A percentile compares a stretch with the other conserved stretches of the same genome.
Conservation (phyloP, 2,113 vertebrate species). For the Picathartes gymnocephalus region DNA sequence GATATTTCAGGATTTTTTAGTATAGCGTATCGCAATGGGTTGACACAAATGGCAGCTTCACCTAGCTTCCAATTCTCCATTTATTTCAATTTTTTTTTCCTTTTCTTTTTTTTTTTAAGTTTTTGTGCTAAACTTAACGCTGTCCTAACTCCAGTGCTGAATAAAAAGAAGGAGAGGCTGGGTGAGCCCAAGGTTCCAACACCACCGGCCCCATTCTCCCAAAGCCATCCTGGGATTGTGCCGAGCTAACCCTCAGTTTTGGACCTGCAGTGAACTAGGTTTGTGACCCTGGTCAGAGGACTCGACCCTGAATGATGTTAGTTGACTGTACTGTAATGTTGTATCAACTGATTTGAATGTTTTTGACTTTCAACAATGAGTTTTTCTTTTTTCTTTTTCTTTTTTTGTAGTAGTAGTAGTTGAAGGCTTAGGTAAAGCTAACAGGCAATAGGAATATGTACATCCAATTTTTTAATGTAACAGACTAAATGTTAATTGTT, state of each 20-base stretch:
- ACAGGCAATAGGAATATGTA: slow-evolving; percentile 88
- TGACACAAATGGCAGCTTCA: slow-evolving; percentile 79
- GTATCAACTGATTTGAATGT: slow-evolving; percentile 89
- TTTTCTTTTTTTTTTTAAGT: slow-evolving; percentile 19
- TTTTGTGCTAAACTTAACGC: slow-evolving; percentile 78
- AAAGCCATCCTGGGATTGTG: slow-evolving; percentile 56
- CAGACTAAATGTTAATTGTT: slow-evolving; percentile 78
- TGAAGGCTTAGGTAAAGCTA: slow-evolving; percentile 84
- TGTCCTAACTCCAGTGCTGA: slow-evolving; percentile 79
- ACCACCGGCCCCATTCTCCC: slow-evolving; percentile 34
- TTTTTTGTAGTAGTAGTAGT: slow-evolving; percentile 82
- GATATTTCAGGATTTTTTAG: slow-evolving; percentile 79
- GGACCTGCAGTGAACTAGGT: slow-evolving; percentile 75
- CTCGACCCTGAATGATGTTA: slow-evolving; percentile 82
- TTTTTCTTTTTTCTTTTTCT: slow-evolving; percentile 35
- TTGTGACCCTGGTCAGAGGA: slow-evolving; percentile 75
- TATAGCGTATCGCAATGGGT: slow-evolving; percentile 82
- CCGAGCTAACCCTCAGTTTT: slow-evolving; percentile 49
- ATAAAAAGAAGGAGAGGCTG: slow-evolving; percentile 44
- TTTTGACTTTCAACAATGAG: slow-evolving; percentile 79
- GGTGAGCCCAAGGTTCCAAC: not conserved
- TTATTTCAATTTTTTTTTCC: not conserved
- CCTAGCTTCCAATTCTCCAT: slow-evolving; percentile 70
- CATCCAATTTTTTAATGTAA: slow-evolving; percentile 82
- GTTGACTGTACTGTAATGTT: slow-evolving; percentile 89